Conservation (phyloP, 2,888 invertebrate genomes). For the Amaurobius ferox region DNA sequence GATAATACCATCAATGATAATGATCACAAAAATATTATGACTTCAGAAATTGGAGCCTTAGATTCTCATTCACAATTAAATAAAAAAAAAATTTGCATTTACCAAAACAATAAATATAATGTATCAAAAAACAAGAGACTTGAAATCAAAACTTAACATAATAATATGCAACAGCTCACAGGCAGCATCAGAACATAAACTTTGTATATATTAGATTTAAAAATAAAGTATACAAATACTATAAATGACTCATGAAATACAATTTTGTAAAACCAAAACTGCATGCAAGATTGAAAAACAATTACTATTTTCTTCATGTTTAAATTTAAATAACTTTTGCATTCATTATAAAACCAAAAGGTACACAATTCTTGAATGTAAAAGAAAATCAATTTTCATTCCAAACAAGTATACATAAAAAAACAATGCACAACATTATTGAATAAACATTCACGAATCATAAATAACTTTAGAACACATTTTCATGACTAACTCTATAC, state of each 20-base stretch:
- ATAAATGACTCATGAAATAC: neutral
- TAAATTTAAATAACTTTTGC: neutral
- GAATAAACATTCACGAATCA: neutral
- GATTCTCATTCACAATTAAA: too few relatives aligned
- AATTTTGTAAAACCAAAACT: constrained; percentile 18
- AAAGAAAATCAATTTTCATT: neutral
- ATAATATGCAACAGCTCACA: too few relatives aligned
- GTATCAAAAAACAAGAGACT: too few relatives aligned
- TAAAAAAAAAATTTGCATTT: too few relatives aligned
- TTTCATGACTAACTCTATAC: neutral
- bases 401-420: neutral
- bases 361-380: neutral
- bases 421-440: neutral
- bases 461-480: neutral
- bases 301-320: neutral
- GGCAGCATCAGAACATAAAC: too few relatives aligned
- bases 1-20: too few relatives aligned
- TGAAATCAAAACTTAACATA: too few relatives aligned
- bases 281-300: neutral
- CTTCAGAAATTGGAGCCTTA: too few relatives aligned
- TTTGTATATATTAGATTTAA: neutral
- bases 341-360: neutral
- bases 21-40: too few relatives aligned
- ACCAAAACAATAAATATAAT: too few relatives aligned
- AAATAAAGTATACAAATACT: neutral